A percentile compares a stretch with the other conserved stretches of the same genome.
phyloP scores from a whole-genome alignment of 2,113 vertebrate species.

The Hippolais icterina region DNA sequence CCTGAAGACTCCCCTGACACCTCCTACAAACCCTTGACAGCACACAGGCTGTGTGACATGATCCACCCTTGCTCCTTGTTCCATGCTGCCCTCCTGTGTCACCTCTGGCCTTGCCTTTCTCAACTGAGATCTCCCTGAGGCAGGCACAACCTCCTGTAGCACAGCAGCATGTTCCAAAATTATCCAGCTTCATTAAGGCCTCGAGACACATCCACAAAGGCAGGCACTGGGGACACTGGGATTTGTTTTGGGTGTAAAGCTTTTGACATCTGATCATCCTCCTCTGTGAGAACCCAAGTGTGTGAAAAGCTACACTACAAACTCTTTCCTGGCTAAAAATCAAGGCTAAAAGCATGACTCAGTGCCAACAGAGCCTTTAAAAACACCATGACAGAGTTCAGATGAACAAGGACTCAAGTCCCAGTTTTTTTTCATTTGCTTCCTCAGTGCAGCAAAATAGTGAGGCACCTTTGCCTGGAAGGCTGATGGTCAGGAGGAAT shows the following conservation, averaged over 20 bases:
- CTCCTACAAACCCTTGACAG: background rate
- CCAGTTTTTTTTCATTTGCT: background rate
- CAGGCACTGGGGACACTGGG: background rate
- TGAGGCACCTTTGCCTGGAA: background rate
- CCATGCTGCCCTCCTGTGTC: background rate
- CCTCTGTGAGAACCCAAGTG: background rate
- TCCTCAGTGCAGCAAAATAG: background rate
- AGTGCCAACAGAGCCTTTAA: background rate
- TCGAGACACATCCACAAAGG: background rate
- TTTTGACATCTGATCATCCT: background rate
- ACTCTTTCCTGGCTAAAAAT: background rate
- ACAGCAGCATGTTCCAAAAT: rapidly evolving
- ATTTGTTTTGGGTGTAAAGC: background rate
- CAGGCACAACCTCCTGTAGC: background rate
- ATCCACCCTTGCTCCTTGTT: background rate
- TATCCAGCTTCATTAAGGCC: background rate
- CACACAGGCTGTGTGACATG: rapidly evolving
- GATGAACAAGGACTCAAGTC: background rate
- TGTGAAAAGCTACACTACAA: background rate
- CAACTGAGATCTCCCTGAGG: background rate
- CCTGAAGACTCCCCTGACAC: no score
- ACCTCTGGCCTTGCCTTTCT: background rate
- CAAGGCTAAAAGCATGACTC: background rate
- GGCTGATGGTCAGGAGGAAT: background rate
- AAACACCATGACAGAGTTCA: background rate